Base-by-base conservation (phyloP, 2,113 vertebrate genomes). In the Alexandromys fortis region DNA sequence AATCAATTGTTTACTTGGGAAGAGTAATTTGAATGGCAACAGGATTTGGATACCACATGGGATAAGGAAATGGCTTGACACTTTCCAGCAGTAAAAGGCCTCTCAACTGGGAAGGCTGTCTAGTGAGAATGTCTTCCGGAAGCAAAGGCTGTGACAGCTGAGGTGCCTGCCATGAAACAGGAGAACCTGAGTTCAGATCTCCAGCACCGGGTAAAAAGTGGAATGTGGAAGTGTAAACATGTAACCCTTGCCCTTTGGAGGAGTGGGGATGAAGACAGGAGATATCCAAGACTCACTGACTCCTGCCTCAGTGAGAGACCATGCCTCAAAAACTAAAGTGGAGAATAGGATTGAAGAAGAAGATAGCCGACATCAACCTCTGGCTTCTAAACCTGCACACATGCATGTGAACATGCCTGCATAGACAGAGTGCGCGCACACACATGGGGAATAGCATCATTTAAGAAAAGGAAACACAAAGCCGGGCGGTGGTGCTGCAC, bases 71-170 rank as follows among this genome's bases (percentile, higher is more conserved):
- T 4, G 4, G 24, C 30, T 81, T 68, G 58, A 52, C 28, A 63
- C 82, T 95, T 77, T 47, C 83, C 85, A 86, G 26, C 24, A 63
- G 45, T 89, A 61, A 87, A 95, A 82, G 49, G 52, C 12, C 17
- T 63, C 17, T 75, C 22, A 63, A 28, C 49, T 55, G 65, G 33
- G 78, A 93, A 67, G 38, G 49, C 82, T 73, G 6, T 42, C 68
- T 79, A 10, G 28, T 26, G 33, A 78, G 89, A 93, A 42, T 28
- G n/a, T 16, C 17, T 55, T 73, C 61, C 65, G 55, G 58, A 90
- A 82, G 35, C 19, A 52, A 38, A 38, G 33, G 22, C 13, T n/a
- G 22, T 38, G 47, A 17, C 30, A 24, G 45, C 45, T 35, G 30
- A 86, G 33, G 0, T 22, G 6, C 42, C 28, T 86, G 63, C 42